Evolutionary conservation across 2,113 vertebrate species (phyloP).

Genomic region (Alaudala cheleensis): DNA sequence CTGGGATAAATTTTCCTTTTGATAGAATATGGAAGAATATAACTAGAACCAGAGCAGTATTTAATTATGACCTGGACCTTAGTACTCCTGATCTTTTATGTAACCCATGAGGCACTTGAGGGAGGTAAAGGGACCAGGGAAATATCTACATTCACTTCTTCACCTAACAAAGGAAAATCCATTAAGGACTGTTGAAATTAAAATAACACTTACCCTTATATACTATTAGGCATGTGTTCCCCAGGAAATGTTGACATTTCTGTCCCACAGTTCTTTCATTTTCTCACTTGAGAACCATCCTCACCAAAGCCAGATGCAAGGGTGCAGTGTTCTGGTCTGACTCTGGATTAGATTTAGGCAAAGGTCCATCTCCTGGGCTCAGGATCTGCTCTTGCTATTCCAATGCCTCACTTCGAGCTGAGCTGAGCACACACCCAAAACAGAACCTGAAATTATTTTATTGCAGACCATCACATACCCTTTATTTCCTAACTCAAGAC

Average conservation of each 20-base stretch:
- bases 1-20: not conserved
- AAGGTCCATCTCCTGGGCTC: not conserved
- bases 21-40: not conserved
- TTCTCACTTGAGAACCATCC: not conserved
- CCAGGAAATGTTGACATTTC: not conserved
- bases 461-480: not conserved
- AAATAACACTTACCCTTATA: not conserved
- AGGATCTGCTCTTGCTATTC: not conserved
- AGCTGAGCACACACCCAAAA: not conserved
- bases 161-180: not conserved
- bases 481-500: not conserved
- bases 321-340: not conserved
- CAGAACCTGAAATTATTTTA: not conserved
- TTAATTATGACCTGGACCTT: not conserved
- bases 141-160: not conserved
- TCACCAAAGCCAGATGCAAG: not conserved
- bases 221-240: not conserved
- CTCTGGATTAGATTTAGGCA: not conserved
- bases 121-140: not conserved
- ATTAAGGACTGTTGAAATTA: not conserved
- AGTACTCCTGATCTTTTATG: not conserved
- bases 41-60: not conserved
- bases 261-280: not conserved
- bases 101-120: not conserved
- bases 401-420: not conserved